Evolutionary conservation across 2,113 vertebrate species (phyloP).

Genomic region (Aphyosemion australe): DNA sequence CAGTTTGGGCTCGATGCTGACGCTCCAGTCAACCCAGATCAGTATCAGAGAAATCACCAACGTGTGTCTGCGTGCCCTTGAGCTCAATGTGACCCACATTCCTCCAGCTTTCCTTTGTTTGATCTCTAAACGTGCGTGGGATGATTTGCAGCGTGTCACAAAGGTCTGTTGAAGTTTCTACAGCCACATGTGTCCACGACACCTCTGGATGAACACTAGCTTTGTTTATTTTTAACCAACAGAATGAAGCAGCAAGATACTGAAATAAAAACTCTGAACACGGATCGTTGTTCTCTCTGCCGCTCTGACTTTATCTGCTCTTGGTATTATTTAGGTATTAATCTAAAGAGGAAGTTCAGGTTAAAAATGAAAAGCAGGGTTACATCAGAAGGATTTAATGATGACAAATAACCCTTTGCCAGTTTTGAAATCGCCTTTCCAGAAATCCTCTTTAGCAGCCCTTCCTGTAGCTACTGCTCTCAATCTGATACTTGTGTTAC

Average conservation of each 20-base stretch:
- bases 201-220: not conserved
- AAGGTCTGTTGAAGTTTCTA: conserved; percentile 11
- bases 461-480: conserved; percentile 6
- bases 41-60: conserved; percentile 35
- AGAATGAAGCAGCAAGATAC: not conserved
- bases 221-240: conserved; percentile 3
- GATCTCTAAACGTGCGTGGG: conserved; percentile 29
- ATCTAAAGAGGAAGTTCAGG: conserved; percentile 34
- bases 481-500: too few relatives aligned
- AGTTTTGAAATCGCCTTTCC: conserved; percentile 62
- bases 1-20: conserved; percentile 12
- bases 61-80: conserved; percentile 26
- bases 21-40: conserved; percentile 39
- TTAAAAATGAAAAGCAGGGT: conserved; percentile 58
- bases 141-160: conserved; percentile 11
- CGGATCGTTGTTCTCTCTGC: conserved; percentile 6
- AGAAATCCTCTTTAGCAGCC: conserved; percentile 61
- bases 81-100: conserved; percentile 56
- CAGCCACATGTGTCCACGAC: not conserved
- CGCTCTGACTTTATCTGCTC: conserved; percentile 10
- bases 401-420: conserved; percentile 52
- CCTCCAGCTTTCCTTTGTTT: conserved; percentile 25
- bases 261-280: too few relatives aligned
- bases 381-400: conserved; percentile 71
- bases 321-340: conserved; percentile 7